A percentile compares a stretch with the other conserved stretches of the same genome.
Conservation (phyloP, 2,888 invertebrate genomes). For the Marronus borbonicus region DNA sequence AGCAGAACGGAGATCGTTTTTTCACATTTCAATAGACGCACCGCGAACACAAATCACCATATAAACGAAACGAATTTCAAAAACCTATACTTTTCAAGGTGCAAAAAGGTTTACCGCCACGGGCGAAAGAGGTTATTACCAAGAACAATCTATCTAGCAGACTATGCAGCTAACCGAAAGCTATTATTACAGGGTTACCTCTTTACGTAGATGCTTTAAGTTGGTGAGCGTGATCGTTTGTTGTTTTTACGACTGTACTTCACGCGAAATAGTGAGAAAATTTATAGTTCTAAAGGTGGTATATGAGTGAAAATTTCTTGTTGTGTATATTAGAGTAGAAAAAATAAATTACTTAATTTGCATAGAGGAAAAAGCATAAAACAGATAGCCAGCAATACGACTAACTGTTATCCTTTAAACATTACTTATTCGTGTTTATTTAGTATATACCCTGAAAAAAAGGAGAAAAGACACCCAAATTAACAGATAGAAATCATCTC, state of each 20-base stretch:
- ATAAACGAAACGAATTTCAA: neutral
- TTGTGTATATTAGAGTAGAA: no score
- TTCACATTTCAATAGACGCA: neutral
- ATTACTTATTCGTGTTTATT: no score
- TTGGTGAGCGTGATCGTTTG: constrained; percentile 9
- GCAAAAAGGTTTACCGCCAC: constrained; percentile 44
- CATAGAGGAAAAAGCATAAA: no score
- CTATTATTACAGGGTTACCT: neutral
- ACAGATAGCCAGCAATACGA: no score
- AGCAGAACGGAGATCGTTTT: no score
- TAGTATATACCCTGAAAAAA: no score
- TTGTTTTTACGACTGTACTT: neutral
- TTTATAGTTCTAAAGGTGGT: constrained; percentile 11
- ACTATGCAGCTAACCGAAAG: neutral
- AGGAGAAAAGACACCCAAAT: no score
- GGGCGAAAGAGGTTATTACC: constrained; percentile 47
- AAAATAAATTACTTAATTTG: no score
- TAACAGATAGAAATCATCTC: no score
- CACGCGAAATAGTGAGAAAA: no score
- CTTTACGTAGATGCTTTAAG: neutral
- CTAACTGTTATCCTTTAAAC: no score
- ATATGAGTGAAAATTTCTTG: neutral
- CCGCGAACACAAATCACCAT: neutral
- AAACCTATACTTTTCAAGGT: constrained; percentile 49
- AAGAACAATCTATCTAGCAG: neutral